These are phyloP conservation scores for Archocentrus centrarchus DNA, from an alignment of 2,113 vertebrate species.

Conservation along the genomic window DNA sequence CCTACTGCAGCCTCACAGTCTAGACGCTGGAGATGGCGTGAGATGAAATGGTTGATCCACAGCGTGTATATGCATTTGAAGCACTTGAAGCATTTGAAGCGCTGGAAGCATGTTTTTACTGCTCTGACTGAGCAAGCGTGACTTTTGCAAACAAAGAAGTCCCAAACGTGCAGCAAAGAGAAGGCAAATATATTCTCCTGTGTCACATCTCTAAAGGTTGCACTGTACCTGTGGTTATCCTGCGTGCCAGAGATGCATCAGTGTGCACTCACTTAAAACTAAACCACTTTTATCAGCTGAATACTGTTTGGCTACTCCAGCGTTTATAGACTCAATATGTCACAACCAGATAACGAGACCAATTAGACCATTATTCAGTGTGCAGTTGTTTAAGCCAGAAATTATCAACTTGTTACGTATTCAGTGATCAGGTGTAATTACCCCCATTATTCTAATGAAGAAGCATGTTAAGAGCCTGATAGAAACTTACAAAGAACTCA, in stretches of 20 bases:
- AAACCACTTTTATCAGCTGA: neutral
- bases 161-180: neutral
- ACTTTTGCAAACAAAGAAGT: neutral
- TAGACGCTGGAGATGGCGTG: slow-evolving; percentile 18
- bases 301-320: neutral
- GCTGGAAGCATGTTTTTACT: neutral
- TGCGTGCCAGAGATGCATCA: too few relatives aligned
- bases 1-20: slow-evolving; percentile 14
- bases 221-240: neutral
- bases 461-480: neutral
- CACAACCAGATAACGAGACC: neutral
- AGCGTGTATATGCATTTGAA: neutral
- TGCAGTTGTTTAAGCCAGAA: neutral
- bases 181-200: neutral
- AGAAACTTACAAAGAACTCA: neutral
- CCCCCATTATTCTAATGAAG: neutral
- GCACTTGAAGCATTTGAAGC: neutral
- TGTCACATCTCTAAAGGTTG: neutral
- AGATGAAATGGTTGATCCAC: neutral
- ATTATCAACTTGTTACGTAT: neutral
- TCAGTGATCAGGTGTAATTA: neutral
- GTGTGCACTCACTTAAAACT: neutral
- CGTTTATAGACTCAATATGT: neutral
- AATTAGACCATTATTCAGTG: neutral
- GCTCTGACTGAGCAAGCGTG: neutral